A percentile compares a stretch with the other conserved stretches of the same genome.
Evolutionary conservation across 1,140 invertebrate species (phyloP).

Genomic region (Lerema accius): DNA sequence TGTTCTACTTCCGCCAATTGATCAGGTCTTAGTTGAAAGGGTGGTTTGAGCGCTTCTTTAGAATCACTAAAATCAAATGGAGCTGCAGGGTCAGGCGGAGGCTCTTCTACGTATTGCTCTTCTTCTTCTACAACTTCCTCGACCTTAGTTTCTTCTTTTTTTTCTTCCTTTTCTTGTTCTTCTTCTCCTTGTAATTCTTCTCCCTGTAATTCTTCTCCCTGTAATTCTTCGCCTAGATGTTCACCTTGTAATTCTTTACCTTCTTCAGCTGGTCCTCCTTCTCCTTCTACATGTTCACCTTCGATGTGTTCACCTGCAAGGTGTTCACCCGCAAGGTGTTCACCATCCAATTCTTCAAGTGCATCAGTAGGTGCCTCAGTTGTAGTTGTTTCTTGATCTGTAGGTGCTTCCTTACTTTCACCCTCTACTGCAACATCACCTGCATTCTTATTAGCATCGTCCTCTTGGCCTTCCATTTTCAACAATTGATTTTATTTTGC

Average conservation of each 20-base stretch:
- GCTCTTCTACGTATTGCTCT: constrained; percentile 60
- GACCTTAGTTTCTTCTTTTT: constrained; percentile 40
- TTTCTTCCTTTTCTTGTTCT: constrained; percentile 47
- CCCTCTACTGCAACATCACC: constrained; percentile 38
- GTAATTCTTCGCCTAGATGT: constrained; percentile 39
- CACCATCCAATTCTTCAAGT: constrained; percentile 37
- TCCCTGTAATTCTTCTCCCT: constrained; percentile 44
- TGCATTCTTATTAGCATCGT: constrained; percentile 21
- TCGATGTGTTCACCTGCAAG: constrained; percentile 42
- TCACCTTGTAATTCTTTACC: constrained; percentile 47
- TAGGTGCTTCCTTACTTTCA: constrained; percentile 35
- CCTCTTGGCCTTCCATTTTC: constrained; percentile 42
- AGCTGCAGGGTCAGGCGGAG: constrained; percentile 68
- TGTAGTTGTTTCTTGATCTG: constrained; percentile 37
- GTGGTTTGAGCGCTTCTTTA: constrained; percentile 63
- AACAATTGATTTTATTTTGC: constrained; percentile 30
- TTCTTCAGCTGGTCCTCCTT: constrained; percentile 45
- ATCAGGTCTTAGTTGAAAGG: constrained; percentile 64
- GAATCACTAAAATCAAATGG: constrained; percentile 69
- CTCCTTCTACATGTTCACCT: constrained; percentile 48
- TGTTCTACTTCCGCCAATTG: constrained; percentile 71
- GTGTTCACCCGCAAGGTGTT: no score
- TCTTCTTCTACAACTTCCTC: constrained; percentile 58
- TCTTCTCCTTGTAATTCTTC: constrained; percentile 46
- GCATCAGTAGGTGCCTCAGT: constrained; percentile 36